Percentiles rank a stretch among this genome's conserved stretches.
These are phyloP conservation scores for Pyrochroa serraticornis DNA, from an alignment of 2,888 invertebrate species.

Conservation along the genomic window DNA sequence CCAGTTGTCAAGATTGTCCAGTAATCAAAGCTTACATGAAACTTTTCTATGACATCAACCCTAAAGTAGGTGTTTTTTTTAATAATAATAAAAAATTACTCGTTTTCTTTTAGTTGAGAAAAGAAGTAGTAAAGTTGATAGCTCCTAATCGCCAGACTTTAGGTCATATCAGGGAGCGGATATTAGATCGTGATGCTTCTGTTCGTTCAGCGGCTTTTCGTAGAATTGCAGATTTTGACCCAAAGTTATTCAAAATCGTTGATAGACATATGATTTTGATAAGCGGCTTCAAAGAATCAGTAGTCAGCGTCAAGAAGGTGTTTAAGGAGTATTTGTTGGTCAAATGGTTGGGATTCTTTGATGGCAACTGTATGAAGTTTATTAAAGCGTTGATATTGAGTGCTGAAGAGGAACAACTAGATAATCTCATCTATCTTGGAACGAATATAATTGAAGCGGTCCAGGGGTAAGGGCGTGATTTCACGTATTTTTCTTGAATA, in stretches of 20 bases:
- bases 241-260: conserved; percentile 63
- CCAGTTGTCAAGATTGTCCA: conserved; percentile 74
- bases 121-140: conserved; percentile 39
- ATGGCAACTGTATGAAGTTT: conserved; percentile 72
- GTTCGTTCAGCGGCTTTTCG: conserved; percentile 68
- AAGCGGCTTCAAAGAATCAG: conserved; percentile 68
- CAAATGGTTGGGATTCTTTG: conserved; percentile 76
- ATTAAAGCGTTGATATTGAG: conserved; percentile 77
- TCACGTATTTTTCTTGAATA: too few species aligned
- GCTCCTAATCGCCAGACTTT: conserved; percentile 39
- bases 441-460: conserved; percentile 61
- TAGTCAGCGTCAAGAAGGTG: conserved; percentile 59
- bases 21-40: conserved; percentile 79
- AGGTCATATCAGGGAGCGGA: conserved; percentile 62
- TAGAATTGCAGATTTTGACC: conserved; percentile 40
- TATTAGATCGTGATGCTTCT: conserved; percentile 77
- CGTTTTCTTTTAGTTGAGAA: conserved; percentile 36
- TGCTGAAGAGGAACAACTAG: conserved; percentile 66
- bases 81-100: not conserved
- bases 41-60: conserved; percentile 71
- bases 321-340: conserved; percentile 66
- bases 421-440: conserved; percentile 63
- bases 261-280: conserved; percentile 68
- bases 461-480: conserved; percentile 59
- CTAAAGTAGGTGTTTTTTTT: conserved; percentile 60